A percentile compares a stretch with the other conserved stretches of the same genome.
Conservation (phyloP, 2,113 vertebrate genomes). For the Galemys pyrenaicus region DNA sequence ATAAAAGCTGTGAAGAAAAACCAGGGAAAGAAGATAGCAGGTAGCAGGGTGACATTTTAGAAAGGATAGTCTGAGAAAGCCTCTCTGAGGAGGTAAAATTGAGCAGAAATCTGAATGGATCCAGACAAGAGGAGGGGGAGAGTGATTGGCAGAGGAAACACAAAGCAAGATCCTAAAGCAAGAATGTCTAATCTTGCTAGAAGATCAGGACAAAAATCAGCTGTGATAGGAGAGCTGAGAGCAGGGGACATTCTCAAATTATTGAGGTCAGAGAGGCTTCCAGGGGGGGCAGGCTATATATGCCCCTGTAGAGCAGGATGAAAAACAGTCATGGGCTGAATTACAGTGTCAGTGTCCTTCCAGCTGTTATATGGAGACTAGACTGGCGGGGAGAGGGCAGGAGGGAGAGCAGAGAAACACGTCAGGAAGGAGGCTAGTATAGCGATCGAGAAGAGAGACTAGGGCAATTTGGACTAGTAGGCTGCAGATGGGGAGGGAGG, state of each 20-base stretch:
- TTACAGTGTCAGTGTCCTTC: neutral
- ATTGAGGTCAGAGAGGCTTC: neutral
- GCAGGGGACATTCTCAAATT: neutral
- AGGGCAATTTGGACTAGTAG: neutral
- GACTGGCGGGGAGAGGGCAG: neutral
- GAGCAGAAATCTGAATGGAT: neutral
- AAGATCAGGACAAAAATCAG: neutral
- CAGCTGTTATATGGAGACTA: neutral
- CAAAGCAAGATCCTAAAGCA: neutral
- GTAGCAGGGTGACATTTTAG: neutral
- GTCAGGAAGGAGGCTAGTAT: neutral
- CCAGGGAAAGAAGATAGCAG: neutral
- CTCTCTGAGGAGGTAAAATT: neutral
- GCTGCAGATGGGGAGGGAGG: neutral
- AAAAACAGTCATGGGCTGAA: neutral
- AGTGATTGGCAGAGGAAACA: neutral
- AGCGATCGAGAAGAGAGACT: neutral
- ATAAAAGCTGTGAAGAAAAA: slow-evolving; percentile 21
- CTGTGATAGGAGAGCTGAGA: neutral
- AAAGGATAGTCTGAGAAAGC: neutral
- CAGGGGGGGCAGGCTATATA: neutral
- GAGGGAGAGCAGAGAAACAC: neutral
- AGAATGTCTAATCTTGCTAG: neutral
- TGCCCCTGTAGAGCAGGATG: neutral
- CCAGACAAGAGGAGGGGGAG: neutral